Conservation (phyloP, 2,797 vertebrate species). For the Cyclopterus lumpus region DNA sequence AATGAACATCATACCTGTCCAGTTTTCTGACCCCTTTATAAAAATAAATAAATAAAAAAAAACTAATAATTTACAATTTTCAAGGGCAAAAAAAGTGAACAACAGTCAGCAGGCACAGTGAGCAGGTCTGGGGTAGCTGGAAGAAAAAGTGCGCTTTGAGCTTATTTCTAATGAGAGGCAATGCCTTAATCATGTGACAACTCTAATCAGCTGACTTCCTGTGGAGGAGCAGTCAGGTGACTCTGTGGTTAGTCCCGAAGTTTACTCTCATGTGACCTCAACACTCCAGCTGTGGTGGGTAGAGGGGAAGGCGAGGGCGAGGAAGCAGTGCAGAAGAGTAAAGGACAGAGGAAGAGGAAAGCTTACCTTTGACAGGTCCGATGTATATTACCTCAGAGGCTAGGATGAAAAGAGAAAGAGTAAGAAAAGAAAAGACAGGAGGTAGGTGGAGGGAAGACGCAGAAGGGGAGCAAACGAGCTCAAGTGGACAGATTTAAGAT, state of each 20-base stretch:
- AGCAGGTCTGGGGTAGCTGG: slow-evolving; percentile 47
- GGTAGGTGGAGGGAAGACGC: slow-evolving; percentile 45
- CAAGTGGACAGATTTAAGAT: slow-evolving; percentile 75
- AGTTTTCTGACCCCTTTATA: background rate
- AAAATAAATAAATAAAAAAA: background rate
- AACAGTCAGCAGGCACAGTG: slow-evolving; percentile 50
- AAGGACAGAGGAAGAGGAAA: slow-evolving; percentile 76
- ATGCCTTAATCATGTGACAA: slow-evolving; percentile 71
- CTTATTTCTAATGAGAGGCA: slow-evolving; percentile 54
- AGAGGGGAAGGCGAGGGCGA: slow-evolving; percentile 40
- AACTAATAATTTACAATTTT: background rate
- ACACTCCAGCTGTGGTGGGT: slow-evolving; percentile 59
- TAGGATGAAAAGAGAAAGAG: slow-evolving; percentile 86
- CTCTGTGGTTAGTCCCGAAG: slow-evolving; percentile 45
- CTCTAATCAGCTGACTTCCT: slow-evolving; percentile 67
- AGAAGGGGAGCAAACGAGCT: slow-evolving; percentile 66
- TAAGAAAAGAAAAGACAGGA: slow-evolving; percentile 64
- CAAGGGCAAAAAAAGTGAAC: slow-evolving; percentile 19
- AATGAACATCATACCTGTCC: background rate
- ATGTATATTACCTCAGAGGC: slow-evolving; percentile 99
- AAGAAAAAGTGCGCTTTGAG: slow-evolving; percentile 49
- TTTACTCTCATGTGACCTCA: slow-evolving; percentile 70
- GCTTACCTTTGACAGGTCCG: slow-evolving; percentile 99
- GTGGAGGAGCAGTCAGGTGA: slow-evolving; percentile 72
- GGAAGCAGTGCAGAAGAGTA: slow-evolving; percentile 72